A percentile compares a stretch with the other conserved stretches of the same genome.
These are phyloP conservation scores for Aphelenchoides avenae DNA, from an alignment of 1,140 invertebrate species.

Conservation along the genomic window DNA sequence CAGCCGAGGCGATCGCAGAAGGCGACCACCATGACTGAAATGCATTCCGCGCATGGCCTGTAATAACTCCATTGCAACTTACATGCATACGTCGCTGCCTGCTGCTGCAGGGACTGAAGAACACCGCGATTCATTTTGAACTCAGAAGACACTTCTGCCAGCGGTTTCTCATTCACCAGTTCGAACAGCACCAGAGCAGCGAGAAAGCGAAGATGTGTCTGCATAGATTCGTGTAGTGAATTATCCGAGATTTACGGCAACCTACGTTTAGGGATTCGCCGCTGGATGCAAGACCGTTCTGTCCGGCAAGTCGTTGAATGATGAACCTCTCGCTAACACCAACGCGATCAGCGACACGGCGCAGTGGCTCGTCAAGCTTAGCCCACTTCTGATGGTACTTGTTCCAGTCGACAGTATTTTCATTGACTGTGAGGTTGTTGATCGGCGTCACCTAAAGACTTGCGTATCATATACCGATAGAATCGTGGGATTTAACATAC, in stretches of 20 bases:
- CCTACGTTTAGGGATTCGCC: constrained; percentile 59
- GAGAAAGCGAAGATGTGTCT: constrained; percentile 74
- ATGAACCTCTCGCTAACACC: constrained; percentile 85
- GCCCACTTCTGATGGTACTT: constrained; percentile 79
- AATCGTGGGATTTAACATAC: constrained; percentile 61
- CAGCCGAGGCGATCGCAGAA: constrained; percentile 89
- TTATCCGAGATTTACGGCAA: not conserved
- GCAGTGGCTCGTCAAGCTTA: constrained; percentile 71
- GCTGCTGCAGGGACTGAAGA: constrained; percentile 83
- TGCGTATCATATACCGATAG: constrained; percentile 6
- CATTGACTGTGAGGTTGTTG: constrained; percentile 28
- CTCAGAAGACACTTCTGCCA: constrained; percentile 74
- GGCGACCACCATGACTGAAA: constrained; percentile 79
- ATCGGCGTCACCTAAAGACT: constrained; percentile 40
- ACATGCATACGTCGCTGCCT: constrained; percentile 91
- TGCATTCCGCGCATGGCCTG: constrained; percentile 5
- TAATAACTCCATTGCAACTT: constrained; percentile 52
- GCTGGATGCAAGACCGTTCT: constrained; percentile 56
- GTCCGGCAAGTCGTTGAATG: constrained; percentile 72
- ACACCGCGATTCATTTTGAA: constrained; percentile 81
- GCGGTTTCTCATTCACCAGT: constrained; percentile 80
- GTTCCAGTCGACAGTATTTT: constrained; percentile 75
- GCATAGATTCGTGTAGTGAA: not conserved
- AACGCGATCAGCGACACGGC: constrained; percentile 80
- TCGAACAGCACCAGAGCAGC: constrained; percentile 85